Percentiles rank a stretch among this genome's conserved stretches.
Evolutionary conservation across 2,113 vertebrate species (phyloP).

Genomic region (Misgurnus anguillicaudatus): DNA sequence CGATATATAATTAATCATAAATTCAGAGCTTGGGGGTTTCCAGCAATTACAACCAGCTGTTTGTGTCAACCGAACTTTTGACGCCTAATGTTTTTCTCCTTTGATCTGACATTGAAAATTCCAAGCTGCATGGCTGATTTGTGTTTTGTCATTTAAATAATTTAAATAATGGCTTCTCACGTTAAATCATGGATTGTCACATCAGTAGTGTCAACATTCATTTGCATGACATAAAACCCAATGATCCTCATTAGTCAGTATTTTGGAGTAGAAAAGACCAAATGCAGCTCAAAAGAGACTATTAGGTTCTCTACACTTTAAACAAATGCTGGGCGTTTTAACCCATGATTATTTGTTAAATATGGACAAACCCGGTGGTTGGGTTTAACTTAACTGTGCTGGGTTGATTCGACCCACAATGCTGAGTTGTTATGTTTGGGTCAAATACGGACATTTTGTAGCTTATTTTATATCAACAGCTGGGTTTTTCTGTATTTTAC

Average conservation of each 20-base stretch:
- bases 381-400: no score
- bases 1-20: slow-evolving; percentile 29
- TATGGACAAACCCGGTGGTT: no score
- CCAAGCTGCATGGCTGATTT: neutral
- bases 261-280: neutral
- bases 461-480: no score
- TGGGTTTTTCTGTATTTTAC: no score
- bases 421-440: no score
- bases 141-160: neutral
- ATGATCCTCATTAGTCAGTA: slow-evolving; percentile 4
- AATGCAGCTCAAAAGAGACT: neutral
- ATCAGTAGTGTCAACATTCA: neutral
- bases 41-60: slow-evolving; percentile 15
- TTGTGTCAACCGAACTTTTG: neutral
- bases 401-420: no score
- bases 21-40: slow-evolving; percentile 16
- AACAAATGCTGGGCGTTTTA: no score
- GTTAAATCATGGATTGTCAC: neutral
- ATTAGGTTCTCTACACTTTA: neutral
- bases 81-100: neutral
- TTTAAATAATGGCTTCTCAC: neutral
- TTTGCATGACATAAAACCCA: neutral
- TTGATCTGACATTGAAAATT: slow-evolving; percentile 15
- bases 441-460: no score
- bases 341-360: no score